phyloP scores from a whole-genome alignment of 2,113 vertebrate genomes.

The Chlorodrepanis virens region DNA sequence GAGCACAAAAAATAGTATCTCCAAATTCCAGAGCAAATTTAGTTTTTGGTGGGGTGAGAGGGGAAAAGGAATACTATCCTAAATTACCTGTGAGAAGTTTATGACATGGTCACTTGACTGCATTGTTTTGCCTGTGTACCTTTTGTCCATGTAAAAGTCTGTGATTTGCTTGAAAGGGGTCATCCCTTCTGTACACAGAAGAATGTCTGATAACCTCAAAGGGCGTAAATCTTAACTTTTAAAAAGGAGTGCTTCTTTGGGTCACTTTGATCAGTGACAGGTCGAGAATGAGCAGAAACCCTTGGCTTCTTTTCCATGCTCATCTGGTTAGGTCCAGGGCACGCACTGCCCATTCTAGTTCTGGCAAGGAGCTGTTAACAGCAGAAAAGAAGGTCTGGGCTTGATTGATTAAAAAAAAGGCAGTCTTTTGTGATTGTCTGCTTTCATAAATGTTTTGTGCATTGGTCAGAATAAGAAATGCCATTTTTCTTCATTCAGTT shows the following conservation, averaged over 20 bases:
- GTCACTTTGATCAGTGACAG: conserved; percentile 90
- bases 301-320: conserved; percentile 67
- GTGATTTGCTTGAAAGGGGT: conserved; percentile 52
- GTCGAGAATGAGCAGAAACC: conserved; percentile 84
- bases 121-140: conserved; percentile 21
- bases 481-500: conserved; percentile 46
- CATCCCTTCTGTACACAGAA: conserved; percentile 53
- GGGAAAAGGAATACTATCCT: not conserved
- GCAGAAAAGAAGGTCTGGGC: conserved; percentile 54
- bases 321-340: conserved; percentile 54
- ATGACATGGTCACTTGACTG: conserved; percentile 30
- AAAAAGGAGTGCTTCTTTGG: conserved; percentile 78
- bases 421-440: conserved; percentile 48
- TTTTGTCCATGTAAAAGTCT: conserved; percentile 45
- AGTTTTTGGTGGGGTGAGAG: not conserved
- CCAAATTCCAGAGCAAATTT: conserved; percentile 6
- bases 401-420: conserved; percentile 39
- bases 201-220: conserved; percentile 73
- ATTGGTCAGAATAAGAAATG: conserved; percentile 58
- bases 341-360: conserved; percentile 49
- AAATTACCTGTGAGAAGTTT: conserved; percentile 61
- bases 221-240: conserved; percentile 72
- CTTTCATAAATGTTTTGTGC: conserved; percentile 60
- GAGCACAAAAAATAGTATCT: not conserved
- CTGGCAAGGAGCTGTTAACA: conserved; percentile 58